Evolutionary conservation across 2,888 invertebrate genomes (phyloP), one percentile per base, ranked within the genome.

Genomic region (Oligia latruncula): DNA sequence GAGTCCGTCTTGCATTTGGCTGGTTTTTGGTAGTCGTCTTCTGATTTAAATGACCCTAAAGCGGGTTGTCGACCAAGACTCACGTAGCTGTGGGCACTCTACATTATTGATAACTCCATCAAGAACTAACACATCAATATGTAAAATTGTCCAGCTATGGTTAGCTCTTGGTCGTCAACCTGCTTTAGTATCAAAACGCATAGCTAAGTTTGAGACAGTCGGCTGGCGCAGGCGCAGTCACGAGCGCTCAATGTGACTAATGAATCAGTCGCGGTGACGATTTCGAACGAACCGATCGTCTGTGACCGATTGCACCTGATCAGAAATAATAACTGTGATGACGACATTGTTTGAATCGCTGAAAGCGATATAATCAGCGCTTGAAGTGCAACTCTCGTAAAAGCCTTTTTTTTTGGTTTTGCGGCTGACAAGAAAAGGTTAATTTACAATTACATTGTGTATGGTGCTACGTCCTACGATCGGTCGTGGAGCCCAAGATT

Each of bases 221-320:
- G 85, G 40, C 49, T 68, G 64, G 71, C 66, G 71, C 72, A 55
- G 81, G n/a, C 77, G 58, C 71, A 82, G 79, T 85, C 84, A 85
- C 79, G 84, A 87, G 80, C 78, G 65, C 58, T 62, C 78, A 78
- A 60, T 92, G 93, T 91, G 90, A 91, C 95, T 88, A 95, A 95
- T 95, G 87, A 89, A 95, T 95, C 72, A 92, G 92, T 88, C 91
- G 90, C 88, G 90, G 90, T 87, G 92, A 93, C 92, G 92, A 91
- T 94, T 93, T 93, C 92, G 90, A 93, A 93, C 88, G 91, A 88
- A 83, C 87, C 91, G 89, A 89, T 92, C 91, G 91, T 90, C 91
- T 93, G 92, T 93, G 90, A 93, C 94, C 77, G 92, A 93, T 93
- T 93, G 92, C 92, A 90, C 85, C 87, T 90, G 90, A 91, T 91